Conservation (phyloP, 2,888 invertebrate genomes). For the Gymnosoma rotundatum region DNA sequence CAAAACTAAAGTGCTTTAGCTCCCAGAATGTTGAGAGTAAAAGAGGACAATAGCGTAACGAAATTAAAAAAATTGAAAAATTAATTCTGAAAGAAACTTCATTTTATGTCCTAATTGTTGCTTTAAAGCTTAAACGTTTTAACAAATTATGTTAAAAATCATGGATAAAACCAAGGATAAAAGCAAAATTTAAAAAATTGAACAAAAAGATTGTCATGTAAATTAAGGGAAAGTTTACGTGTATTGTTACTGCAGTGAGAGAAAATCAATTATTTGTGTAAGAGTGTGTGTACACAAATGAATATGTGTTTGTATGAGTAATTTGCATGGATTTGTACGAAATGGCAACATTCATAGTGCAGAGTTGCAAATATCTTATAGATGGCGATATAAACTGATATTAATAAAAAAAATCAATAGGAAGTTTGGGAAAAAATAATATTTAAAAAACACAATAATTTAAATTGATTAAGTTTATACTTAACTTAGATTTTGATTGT, state of each 20-base stretch:
- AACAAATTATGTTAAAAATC: neutral
- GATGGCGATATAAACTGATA: neutral
- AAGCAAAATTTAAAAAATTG: neutral
- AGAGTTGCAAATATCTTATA: conserved; percentile 46
- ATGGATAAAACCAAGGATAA: neutral
- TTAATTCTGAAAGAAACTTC: conserved; percentile 41
- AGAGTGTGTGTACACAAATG: conserved; percentile 40
- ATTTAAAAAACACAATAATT: neutral
- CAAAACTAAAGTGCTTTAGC: conserved; percentile 34
- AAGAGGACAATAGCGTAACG: conserved; percentile 29
- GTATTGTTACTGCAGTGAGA: conserved; percentile 64
- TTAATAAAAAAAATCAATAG: neutral
- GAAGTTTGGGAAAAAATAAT: neutral
- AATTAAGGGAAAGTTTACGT: conserved; percentile 64
- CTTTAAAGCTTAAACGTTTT: conserved; percentile 18
- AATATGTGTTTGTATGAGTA: neutral
- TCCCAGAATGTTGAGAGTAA: conserved; percentile 17
- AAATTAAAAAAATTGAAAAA: conserved; percentile 43
- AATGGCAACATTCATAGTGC: conserved; percentile 53
- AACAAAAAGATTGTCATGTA: neutral
- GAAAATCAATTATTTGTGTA: conserved; percentile 66
- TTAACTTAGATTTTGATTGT: neutral
- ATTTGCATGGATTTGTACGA: conserved; percentile 29
- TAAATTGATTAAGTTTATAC: neutral
- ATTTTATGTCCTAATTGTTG: conserved; percentile 59